Evolutionary conservation across 2,888 invertebrate genomes (phyloP).

Genomic region (Drosophila nr. perissopoda): DNA sequence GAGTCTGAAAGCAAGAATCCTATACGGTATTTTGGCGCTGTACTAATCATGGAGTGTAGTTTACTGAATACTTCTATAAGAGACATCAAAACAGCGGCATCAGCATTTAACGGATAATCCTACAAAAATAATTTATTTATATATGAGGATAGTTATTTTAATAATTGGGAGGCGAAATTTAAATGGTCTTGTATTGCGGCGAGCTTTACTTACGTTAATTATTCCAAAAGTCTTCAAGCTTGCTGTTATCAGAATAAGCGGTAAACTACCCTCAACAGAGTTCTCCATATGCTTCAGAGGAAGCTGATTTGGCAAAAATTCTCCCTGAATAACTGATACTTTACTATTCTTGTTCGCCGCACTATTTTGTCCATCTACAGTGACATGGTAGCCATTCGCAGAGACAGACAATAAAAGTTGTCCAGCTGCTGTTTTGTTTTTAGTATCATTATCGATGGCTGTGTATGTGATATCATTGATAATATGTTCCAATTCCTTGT

Average conservation of each 20-base stretch:
- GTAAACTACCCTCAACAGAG: conserved; percentile 88
- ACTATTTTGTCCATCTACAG: conserved; percentile 91
- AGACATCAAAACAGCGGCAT: conserved; percentile 94
- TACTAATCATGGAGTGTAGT: conserved; percentile 91
- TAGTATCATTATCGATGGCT: conserved; percentile 59
- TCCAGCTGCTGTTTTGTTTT: conserved; percentile 90
- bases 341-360: conserved; percentile 91
- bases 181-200: background rate
- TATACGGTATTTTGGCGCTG: conserved; percentile 91
- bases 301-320: conserved; percentile 86
- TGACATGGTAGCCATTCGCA: conserved; percentile 96
- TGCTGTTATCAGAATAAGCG: conserved; percentile 95
- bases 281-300: conserved; percentile 69
- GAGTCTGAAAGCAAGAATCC: conserved; percentile 95
- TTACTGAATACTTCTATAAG: conserved; percentile 94
- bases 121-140: conserved; percentile 79
- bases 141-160: background rate
- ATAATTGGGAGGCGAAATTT: background rate
- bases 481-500: conserved; percentile 90
- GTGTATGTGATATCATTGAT: conserved; percentile 89
- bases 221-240: conserved; percentile 96
- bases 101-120: conserved; percentile 95
- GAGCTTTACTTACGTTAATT: conserved; percentile 90
- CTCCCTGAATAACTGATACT: conserved; percentile 94
- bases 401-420: conserved; percentile 94